phyloP scores from a whole-genome alignment of 2,797 vertebrate genomes.

The Nasua narica region DNA sequence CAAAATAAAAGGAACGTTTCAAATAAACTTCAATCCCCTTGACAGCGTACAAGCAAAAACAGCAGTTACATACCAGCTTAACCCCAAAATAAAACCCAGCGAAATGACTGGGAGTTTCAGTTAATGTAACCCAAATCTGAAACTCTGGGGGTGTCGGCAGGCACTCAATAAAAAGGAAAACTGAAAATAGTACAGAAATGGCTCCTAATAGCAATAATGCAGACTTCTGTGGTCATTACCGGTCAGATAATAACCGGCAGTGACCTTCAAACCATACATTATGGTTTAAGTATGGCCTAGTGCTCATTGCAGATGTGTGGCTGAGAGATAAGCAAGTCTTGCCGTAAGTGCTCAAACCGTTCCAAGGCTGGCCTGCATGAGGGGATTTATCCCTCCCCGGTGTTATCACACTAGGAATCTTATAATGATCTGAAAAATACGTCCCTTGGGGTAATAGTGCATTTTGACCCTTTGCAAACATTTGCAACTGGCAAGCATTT shows the following conservation, averaged over 20 bases:
- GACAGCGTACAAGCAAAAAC: slow-evolving; percentile 25
- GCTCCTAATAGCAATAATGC: slow-evolving; percentile 74
- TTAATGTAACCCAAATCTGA: slow-evolving; percentile 57
- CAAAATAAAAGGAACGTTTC: slow-evolving; percentile 51
- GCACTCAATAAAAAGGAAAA: slow-evolving; percentile 76
- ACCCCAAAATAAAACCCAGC: slow-evolving; percentile 24
- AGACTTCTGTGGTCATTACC: slow-evolving; percentile 77
- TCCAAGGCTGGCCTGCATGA: slow-evolving; percentile 21
- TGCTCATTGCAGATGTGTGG: slow-evolving; percentile 72
- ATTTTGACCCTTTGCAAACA: slow-evolving; percentile 28
- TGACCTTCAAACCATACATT: slow-evolving; percentile 78
- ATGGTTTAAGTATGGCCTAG: slow-evolving; percentile 66
- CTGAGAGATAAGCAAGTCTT: slow-evolving; percentile 56
- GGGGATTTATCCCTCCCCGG: slow-evolving; percentile 64
- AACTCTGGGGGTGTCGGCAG: slow-evolving; percentile 53
- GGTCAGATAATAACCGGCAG: slow-evolving; percentile 74
- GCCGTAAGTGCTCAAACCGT: slow-evolving; percentile 55
- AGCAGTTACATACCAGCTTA: not conserved
- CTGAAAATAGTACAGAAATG: slow-evolving; percentile 67
- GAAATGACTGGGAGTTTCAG: slow-evolving; percentile 36
- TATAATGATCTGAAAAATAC: slow-evolving; percentile 77
- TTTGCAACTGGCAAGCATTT: no score
- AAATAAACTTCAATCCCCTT: slow-evolving; percentile 31
- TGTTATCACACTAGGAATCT: slow-evolving; percentile 73
- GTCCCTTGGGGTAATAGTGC: slow-evolving; percentile 64